A percentile compares a stretch with the other conserved stretches of the same genome.
Evolutionary conservation across 2,797 vertebrate species (phyloP).

Genomic region (Tokudaia muenninki): DNA sequence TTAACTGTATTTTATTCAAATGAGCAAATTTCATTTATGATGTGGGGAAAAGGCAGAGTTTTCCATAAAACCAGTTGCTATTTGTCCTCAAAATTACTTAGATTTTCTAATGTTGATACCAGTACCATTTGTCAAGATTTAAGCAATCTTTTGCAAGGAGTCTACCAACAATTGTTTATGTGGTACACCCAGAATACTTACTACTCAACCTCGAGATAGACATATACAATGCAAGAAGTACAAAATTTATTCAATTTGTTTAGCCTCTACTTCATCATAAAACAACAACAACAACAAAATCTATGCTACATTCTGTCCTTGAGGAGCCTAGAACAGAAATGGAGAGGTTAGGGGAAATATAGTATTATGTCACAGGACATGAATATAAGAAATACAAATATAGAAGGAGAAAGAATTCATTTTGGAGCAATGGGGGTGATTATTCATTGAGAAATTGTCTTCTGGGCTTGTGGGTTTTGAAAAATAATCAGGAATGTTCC

Average conservation of each 20-base stretch:
- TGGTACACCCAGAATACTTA: background rate
- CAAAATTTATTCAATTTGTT: background rate
- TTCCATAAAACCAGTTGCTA: conserved; percentile 42
- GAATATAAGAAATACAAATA: background rate
- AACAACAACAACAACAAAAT: background rate
- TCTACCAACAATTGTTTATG: background rate
- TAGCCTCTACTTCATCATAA: background rate
- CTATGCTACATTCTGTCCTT: background rate
- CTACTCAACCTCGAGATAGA: background rate
- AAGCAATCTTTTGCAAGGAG: conserved; percentile 48
- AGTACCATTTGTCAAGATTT: conserved; percentile 19
- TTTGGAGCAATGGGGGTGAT: background rate
- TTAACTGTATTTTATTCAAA: conserved; percentile 55
- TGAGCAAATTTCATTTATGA: conserved; percentile 30
- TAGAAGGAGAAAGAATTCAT: background rate
- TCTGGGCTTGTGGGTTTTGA: background rate
- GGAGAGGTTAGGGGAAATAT: background rate
- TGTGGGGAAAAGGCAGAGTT: conserved; percentile 29
- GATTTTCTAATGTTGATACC: background rate
- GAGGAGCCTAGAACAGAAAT: background rate
- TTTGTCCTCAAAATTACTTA: conserved; percentile 45
- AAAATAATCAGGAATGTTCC: background rate
- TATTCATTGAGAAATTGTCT: background rate
- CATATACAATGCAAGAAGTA: background rate
- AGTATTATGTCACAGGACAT: background rate